A percentile compares a stretch with the other conserved stretches of the same genome.
phyloP scores from a whole-genome alignment of 2,797 vertebrate species.

The Artibeus jamaicensis region DNA sequence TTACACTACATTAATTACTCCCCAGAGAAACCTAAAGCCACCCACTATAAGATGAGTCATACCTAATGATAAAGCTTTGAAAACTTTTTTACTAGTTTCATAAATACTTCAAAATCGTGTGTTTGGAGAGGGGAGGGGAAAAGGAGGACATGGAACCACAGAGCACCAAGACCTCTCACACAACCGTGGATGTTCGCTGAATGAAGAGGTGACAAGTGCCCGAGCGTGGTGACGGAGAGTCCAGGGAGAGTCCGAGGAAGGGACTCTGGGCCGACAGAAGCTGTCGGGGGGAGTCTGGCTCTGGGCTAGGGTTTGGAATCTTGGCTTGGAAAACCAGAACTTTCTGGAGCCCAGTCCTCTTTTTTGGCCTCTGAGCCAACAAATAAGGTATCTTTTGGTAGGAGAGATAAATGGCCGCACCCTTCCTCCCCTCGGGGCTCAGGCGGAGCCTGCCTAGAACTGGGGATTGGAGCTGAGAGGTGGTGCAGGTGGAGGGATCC shows the following conservation, averaged over 20 bases:
- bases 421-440: neutral
- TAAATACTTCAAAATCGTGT: neutral
- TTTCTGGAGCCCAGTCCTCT: neutral
- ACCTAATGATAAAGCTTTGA: neutral
- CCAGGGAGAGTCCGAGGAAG: neutral
- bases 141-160: neutral
- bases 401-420: neutral
- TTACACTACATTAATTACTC: constrained; percentile 47
- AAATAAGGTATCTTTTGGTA: neutral
- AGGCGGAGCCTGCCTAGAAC: neutral
- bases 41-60: constrained; percentile 42
- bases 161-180: neutral
- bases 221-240: neutral
- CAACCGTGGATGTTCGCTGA: neutral
- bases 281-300: neutral
- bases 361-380: neutral
- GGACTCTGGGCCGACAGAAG: neutral
- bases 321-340: neutral
- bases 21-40: neutral
- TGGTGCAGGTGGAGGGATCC: neutral
- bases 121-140: neutral
- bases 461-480: neutral
- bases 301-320: neutral
- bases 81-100: neutral
- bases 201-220: neutral